A percentile compares a stretch with the other conserved stretches of the same genome.
phyloP scores from a whole-genome alignment of 2,113 vertebrate species.

The Campylomormyrus tamandua region DNA sequence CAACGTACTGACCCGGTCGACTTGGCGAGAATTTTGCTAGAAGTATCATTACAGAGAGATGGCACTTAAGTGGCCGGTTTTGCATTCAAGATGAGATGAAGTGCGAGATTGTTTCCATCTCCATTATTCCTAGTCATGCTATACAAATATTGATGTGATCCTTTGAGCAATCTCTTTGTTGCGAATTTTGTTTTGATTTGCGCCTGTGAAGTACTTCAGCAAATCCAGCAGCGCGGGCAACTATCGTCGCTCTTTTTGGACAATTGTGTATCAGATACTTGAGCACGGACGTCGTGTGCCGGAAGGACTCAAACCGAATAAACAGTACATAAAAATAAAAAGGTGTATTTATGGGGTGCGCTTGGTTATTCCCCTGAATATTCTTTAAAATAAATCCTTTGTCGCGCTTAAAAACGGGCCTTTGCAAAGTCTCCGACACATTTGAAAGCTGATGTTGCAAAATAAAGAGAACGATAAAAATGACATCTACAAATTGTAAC shows the following conservation, averaged over 20 bases:
- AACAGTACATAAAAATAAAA: constrained; percentile 52
- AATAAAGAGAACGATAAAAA: not conserved
- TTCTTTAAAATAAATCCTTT: not conserved
- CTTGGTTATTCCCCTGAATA: not conserved
- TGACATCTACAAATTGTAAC: not conserved
- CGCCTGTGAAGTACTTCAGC: constrained; percentile 67
- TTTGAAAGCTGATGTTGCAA: not conserved
- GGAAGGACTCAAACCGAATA: constrained; percentile 50
- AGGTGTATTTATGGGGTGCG: constrained; percentile 29
- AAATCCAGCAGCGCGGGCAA: constrained; percentile 79
- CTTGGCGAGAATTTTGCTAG: constrained; percentile 55
- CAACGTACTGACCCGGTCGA: constrained; percentile 62
- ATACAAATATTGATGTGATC: constrained; percentile 99
- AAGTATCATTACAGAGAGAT: constrained; percentile 61
- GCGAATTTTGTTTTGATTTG: constrained; percentile 76
- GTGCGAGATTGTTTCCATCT: constrained; percentile 71
- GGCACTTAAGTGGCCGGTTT: constrained; percentile 74
- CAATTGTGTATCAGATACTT: constrained; percentile 63
- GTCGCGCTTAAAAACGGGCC: not conserved
- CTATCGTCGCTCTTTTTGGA: constrained; percentile 64
- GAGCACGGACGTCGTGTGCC: constrained; percentile 65
- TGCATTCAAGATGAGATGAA: constrained; percentile 78
- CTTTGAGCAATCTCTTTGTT: constrained; percentile 77
- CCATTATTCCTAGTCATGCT: constrained; percentile 98
- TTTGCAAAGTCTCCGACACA: not conserved